Conservation (phyloP, 2,888 invertebrate genomes). For the Ennomos quercinarius region DNA sequence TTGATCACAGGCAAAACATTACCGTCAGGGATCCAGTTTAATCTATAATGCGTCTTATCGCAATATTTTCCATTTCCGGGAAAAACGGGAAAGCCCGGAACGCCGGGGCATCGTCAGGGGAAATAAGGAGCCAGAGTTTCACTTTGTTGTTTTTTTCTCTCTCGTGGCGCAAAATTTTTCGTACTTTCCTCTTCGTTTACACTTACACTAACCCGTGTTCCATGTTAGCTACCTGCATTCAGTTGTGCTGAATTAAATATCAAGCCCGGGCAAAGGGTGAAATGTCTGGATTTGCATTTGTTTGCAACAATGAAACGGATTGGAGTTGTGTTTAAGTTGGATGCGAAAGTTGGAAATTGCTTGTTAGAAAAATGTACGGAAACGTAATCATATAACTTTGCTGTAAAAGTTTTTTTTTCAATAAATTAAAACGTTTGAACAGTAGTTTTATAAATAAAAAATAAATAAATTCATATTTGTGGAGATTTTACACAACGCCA, state of each 20-base stretch:
- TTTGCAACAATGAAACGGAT: slow-evolving; percentile 73
- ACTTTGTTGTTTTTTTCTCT: slow-evolving; percentile 77
- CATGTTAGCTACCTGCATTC: slow-evolving; percentile 66
- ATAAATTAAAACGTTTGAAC: too few species aligned
- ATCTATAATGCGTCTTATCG: slow-evolving; percentile 85
- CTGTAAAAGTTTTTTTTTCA: too few species aligned
- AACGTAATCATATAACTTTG: background rate
- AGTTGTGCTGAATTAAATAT: slow-evolving; percentile 81
- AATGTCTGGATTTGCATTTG: slow-evolving; percentile 82
- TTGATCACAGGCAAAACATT: slow-evolving; percentile 73
- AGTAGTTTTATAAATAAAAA: too few species aligned
- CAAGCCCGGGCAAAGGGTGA: slow-evolving; percentile 74
- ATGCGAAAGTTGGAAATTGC: slow-evolving; percentile 44
- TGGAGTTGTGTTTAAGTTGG: slow-evolving; percentile 63
- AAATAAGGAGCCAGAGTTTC: slow-evolving; percentile 84
- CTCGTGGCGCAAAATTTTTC: slow-evolving; percentile 70
- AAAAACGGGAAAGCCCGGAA: slow-evolving; percentile 68
- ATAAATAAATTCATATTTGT: too few species aligned
- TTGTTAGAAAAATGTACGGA: slow-evolving; percentile 12
- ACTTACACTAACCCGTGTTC: slow-evolving; percentile 82
- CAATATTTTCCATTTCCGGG: slow-evolving; percentile 85
- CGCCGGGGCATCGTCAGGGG: slow-evolving; percentile 77
- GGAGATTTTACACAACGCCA: too few species aligned
- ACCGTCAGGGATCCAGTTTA: slow-evolving; percentile 77
- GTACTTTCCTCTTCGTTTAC: slow-evolving; percentile 81